Base-by-base conservation (phyloP, 2,113 vertebrate genomes). In the Orientallactaga bullata region DNA sequence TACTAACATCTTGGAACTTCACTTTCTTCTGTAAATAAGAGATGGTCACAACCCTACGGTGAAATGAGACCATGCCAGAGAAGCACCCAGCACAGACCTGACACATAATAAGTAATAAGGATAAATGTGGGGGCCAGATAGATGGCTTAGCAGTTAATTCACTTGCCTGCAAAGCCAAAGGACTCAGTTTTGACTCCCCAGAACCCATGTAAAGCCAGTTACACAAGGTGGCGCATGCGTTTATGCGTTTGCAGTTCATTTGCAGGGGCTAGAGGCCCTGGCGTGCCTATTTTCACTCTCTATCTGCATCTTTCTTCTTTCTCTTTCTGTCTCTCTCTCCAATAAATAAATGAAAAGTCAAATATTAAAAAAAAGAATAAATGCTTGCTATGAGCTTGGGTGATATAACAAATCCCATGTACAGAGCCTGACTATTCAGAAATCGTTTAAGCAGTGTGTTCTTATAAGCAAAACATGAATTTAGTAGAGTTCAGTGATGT, bases 401-500 rank as follows among this genome's bases (percentile, higher is more conserved):
- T 85, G 72, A 87, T n/a, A 65, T 90, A 81, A 66, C 7, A 79
- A 66, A 68, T 73, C 60, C 21, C 63, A 63, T 35, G 42, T 28
- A 9, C 26, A 80, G 55, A 89, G n/a, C 80, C 47, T 58, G 78
- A 85, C 23, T 80, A 47, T 32, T 2, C 71, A 68, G 28, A 95
- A 85, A 79, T 71, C 85, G 85, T 81, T 85, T 77, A 86, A 42
- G 76, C 11, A 39, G 4, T 26, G 58, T 82, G 12, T 6, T 39
- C 32, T 85, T 80, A 60, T 60, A 68, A 92, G 77, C 15, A 68
- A 68, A 92, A 77, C 15, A 68, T 92, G 86, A 92, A 68, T 35
- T 71, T 61, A 86, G 51, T 35, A 82, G 73, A 85, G 86, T 90
- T 90, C 51, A 79, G 17, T 71, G 39, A 81, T 88, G 65, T 90